Evolutionary conservation across 2,113 vertebrate species (phyloP).

Genomic region (Spilogale gracilis): DNA sequence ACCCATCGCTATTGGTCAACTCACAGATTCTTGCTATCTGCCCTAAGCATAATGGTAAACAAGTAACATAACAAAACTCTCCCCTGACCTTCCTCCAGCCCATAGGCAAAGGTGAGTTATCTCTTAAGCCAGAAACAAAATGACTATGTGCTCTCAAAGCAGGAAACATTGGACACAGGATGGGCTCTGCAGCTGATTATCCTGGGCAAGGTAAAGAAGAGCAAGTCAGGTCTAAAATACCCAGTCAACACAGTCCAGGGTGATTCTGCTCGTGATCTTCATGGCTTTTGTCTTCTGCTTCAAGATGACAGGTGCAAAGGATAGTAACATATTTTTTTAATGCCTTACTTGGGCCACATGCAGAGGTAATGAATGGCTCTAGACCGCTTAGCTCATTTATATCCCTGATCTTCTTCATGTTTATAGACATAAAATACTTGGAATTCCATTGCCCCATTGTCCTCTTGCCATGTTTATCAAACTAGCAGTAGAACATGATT

Average conservation of each 20-base stretch:
- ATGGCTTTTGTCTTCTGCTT: neutral
- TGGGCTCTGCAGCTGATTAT: neutral
- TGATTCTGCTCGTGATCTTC: neutral
- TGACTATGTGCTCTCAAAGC: neutral
- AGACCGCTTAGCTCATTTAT: neutral
- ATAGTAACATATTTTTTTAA: neutral
- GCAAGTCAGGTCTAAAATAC: neutral
- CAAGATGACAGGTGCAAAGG: neutral
- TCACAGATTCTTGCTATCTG: neutral
- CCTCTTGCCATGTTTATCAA: neutral
- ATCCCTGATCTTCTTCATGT: neutral
- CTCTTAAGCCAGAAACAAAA: neutral
- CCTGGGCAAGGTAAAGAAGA: neutral
- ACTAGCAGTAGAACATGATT: neutral
- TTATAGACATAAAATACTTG: neutral
- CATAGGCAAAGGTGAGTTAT: neutral
- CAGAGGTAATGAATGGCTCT: neutral
- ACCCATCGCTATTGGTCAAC: neutral
- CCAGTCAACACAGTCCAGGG: neutral
- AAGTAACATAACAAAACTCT: neutral
- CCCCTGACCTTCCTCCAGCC: neutral
- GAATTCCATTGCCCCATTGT: neutral
- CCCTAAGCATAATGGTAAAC: neutral
- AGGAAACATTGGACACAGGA: neutral
- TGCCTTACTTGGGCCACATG: neutral